Base-by-base conservation (phyloP, 2,888 invertebrate genomes). In the Dynastes grantii region DNA sequence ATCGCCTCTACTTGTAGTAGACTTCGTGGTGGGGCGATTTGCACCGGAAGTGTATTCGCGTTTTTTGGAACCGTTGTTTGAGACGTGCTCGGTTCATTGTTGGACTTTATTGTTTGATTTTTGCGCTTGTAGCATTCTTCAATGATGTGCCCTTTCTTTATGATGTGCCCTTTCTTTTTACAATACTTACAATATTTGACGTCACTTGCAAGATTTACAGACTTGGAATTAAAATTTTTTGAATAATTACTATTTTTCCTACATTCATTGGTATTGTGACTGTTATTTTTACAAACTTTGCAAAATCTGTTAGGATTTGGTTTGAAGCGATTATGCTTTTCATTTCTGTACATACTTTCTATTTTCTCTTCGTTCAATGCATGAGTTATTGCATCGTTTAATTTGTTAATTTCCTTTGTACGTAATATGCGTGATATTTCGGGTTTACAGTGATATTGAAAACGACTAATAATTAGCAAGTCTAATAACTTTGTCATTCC, bases 371-470 rank as follows among this genome's bases (percentile, higher is more conserved):
- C 84, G 0, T 82, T 84, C 70, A 84, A 75, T 0, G 85, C 84
- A 11, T 82, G 80, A 49, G 84, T 82, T 9, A 86, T 80, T 0
- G 85, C 85, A 8, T 85, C 84, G 78, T 84, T 84, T n/a, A 85
- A 79, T 0, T 79, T 78, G 27, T 53, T 70, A 8, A 83, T 84
- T 81, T 81, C 85, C 81, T 84, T 85, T 6, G 85, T 45, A 16
- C 45, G 40, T 49, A 67, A 67, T 13, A 65, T 65, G n/a, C 40
- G 37, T 8, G 65, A 65, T n/a, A 65, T 65, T 45, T 65, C 58
- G 2, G 65, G n/a, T 16, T 65, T 65, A 16, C 65, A 65, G 22
- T 49, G 67, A 49, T 49, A 67, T 16, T 49, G 49, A 86, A 86
- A 73, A 84, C 84, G 63, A 83, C 84, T 64, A 84, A 75, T 6